Conservation (phyloP, 2,888 invertebrate species). For the Desoria tigrina region DNA sequence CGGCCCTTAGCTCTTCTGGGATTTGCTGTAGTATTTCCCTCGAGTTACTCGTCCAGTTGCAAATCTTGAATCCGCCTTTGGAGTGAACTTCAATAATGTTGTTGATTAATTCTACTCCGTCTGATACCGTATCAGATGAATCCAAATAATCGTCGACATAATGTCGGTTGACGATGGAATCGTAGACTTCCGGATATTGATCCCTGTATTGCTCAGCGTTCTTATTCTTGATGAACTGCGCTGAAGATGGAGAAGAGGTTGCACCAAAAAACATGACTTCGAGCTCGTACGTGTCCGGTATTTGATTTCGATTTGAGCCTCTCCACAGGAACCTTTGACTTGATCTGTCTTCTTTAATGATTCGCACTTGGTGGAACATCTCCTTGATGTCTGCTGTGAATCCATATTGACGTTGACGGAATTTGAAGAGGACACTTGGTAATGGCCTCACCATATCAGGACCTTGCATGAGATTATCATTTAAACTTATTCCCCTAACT, state of each 20-base stretch:
- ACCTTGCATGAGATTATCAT: slow-evolving; percentile 36
- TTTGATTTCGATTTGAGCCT: background rate
- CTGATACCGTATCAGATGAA: background rate
- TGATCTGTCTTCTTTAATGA: slow-evolving; percentile 1
- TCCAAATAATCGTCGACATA: slow-evolving; percentile 17
- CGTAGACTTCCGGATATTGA: background rate
- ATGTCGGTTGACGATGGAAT: background rate
- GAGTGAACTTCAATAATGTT: slow-evolving; percentile 13
- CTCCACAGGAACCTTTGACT: slow-evolving; percentile 19
- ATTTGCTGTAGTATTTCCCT: background rate
- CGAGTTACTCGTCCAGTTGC: slow-evolving; percentile 22
- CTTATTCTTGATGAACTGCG: slow-evolving; percentile 6
- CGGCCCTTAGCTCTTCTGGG: no score
- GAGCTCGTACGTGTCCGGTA: slow-evolving; percentile 2
- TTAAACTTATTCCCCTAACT: slow-evolving; percentile 27
- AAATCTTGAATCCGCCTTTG: slow-evolving; percentile 24
- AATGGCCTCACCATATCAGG: slow-evolving; percentile 23
- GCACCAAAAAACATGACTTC: slow-evolving; percentile 17
- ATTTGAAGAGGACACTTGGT: slow-evolving; percentile 14
- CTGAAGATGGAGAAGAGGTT: background rate
- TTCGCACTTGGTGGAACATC: slow-evolving; percentile 4
- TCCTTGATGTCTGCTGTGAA: no score
- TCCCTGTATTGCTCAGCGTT: background rate
- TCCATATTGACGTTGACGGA: no score
- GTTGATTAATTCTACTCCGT: slow-evolving; percentile 16